Conservation (phyloP, 2,113 vertebrate genomes). For the Peromyscus maniculatus region DNA sequence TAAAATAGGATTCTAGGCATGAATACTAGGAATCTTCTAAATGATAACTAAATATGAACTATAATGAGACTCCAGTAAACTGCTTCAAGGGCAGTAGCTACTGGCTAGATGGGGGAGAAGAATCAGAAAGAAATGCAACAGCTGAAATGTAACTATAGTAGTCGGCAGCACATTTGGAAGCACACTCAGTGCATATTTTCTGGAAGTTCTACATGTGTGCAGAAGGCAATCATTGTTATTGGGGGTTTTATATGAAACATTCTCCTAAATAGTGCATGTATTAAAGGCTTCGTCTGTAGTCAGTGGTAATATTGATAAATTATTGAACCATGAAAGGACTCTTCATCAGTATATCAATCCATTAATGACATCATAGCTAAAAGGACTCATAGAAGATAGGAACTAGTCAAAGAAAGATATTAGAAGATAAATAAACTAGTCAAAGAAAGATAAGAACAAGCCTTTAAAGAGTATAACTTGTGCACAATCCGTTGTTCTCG, state of each 20-base stretch:
- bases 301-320: background rate
- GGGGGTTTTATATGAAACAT: background rate
- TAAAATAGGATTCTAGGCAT: background rate
- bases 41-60: background rate
- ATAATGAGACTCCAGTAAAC: background rate
- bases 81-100: background rate
- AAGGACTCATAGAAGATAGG: background rate
- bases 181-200: background rate
- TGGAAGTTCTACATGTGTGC: background rate
- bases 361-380: background rate
- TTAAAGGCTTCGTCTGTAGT: background rate
- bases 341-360: background rate
- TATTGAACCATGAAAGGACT: background rate
- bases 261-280: background rate
- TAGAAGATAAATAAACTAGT: too few relatives aligned
- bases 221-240: background rate
- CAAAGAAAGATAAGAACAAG: background rate
- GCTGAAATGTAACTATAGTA: background rate
- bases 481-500: background rate
- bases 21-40: background rate
- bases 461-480: background rate
- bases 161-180: background rate
- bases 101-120: background rate
- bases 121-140: background rate
- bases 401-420: background rate